Percentiles rank a stretch among this genome's conserved stretches.
Conservation (phyloP, 2,113 vertebrate genomes). For the Atractosteus spatula region DNA sequence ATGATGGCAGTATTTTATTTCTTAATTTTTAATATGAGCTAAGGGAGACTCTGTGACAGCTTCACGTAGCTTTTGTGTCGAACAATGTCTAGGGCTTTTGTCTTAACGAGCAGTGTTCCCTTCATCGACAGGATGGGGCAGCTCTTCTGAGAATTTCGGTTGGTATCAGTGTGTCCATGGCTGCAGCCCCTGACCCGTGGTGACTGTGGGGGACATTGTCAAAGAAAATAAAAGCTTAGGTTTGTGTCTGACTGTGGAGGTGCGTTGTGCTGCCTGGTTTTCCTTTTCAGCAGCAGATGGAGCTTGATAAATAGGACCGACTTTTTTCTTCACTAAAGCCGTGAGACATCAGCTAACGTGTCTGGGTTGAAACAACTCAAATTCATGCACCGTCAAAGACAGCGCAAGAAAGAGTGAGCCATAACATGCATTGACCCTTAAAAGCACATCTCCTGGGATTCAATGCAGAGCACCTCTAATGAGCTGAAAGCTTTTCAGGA, state of each 20-base stretch:
- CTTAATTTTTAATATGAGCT: too few relatives aligned
- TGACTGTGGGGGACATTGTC: slow-evolving; percentile 16
- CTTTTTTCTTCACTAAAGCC: slow-evolving; percentile 25
- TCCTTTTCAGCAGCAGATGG: slow-evolving; percentile 26
- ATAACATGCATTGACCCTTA: neutral
- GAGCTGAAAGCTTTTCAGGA: neutral
- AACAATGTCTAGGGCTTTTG: too few relatives aligned
- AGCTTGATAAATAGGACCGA: slow-evolving; percentile 36
- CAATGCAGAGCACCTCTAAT: neutral
- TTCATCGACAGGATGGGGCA: too few relatives aligned
- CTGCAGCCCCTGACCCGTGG: slow-evolving; percentile 5
- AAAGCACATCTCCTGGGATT: neutral
- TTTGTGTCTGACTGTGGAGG: slow-evolving; percentile 18
- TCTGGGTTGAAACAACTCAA: neutral
- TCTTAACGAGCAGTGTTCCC: too few relatives aligned
- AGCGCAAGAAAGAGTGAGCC: slow-evolving; percentile 1
- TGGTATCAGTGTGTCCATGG: neutral
- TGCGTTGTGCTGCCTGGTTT: slow-evolving; percentile 18
- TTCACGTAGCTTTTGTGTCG: too few relatives aligned
- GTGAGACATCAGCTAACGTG: slow-evolving; percentile 19
- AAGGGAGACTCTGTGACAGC: too few relatives aligned
- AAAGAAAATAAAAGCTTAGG: slow-evolving; percentile 28
- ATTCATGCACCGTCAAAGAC: neutral
- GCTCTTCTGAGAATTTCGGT: slow-evolving; percentile 2
- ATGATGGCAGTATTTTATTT: too few relatives aligned